These are phyloP conservation scores for Orientallactaga sibirica DNA, from an alignment of 2,797 vertebrate genomes.

Conservation along the genomic window DNA sequence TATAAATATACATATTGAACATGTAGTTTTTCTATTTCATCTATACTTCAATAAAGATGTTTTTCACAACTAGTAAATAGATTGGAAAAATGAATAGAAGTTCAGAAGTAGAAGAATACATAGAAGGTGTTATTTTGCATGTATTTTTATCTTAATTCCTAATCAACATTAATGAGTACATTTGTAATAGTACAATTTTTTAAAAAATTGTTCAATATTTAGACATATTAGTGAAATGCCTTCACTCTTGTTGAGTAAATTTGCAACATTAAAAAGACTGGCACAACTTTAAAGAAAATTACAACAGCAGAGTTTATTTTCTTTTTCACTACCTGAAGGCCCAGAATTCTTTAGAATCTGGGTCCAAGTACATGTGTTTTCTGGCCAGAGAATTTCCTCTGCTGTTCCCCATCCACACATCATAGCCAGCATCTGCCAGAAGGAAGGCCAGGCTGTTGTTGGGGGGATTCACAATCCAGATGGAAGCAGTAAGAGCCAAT, in stretches of 20 bases:
- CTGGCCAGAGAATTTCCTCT: conserved; percentile 83
- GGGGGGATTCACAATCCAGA: conserved; percentile 85
- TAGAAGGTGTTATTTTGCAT: not conserved
- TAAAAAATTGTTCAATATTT: not conserved
- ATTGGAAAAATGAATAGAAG: not conserved
- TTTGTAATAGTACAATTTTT: not conserved
- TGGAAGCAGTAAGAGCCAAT: conserved; percentile 78
- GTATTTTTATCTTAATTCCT: not conserved
- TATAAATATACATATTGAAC: not conserved
- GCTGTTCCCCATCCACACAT: conserved; percentile 86
- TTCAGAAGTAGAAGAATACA: not conserved
- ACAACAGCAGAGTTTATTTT: not conserved
- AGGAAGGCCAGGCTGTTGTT: conserved; percentile 87
- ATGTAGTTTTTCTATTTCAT: not conserved
- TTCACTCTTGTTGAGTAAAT: not conserved
- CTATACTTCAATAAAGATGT: not conserved
- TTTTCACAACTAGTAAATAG: not conserved
- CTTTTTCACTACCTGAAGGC: conserved; percentile 84
- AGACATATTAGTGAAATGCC: not conserved
- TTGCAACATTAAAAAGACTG: not conserved
- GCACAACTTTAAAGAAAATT: not conserved
- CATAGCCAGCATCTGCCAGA: conserved; percentile 73
- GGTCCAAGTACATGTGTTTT: conserved; percentile 80
- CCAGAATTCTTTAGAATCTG: conserved; percentile 84
- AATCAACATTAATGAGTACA: not conserved